These are phyloP conservation scores for Numida meleagris DNA, from an alignment of 2,113 vertebrate species.

Conservation along the genomic window DNA sequence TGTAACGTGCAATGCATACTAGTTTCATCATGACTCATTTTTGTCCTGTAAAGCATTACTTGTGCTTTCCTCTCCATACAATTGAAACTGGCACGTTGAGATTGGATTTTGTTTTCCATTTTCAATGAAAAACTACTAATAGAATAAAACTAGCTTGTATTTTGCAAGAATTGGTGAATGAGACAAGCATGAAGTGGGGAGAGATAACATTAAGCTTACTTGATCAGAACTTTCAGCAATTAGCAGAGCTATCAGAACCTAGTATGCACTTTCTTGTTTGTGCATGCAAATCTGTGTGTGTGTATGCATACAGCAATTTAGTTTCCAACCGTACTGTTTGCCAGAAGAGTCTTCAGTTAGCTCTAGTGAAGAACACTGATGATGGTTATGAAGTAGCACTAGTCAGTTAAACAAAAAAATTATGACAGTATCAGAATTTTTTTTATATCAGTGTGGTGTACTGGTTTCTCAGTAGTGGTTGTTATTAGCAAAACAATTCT, in stretches of 20 bases:
- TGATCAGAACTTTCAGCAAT: not conserved
- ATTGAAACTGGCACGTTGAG: not conserved
- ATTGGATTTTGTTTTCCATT: not conserved
- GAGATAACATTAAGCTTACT: not conserved
- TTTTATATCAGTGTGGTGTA: not conserved
- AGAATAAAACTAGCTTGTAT: not conserved
- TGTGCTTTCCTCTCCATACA: not conserved
- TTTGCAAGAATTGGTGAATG: not conserved
- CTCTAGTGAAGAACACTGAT: not conserved
- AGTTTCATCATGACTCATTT: not conserved
- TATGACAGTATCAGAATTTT: not conserved
- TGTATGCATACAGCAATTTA: rapidly evolving
- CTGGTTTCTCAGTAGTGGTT: not conserved
- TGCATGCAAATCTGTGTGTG: not conserved
- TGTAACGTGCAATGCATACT: not conserved
- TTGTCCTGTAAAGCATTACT: not conserved
- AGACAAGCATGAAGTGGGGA: not conserved
- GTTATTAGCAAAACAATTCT: not conserved
- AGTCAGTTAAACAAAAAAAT: not conserved
- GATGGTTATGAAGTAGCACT: not conserved
- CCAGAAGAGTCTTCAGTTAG: not conserved
- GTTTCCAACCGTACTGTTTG: not conserved
- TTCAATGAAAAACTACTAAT: not conserved
- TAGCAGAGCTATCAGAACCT: not conserved
- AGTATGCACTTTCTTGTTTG: not conserved